Conservation (phyloP, 2,888 invertebrate genomes). For the Phyllotreta striolata region DNA sequence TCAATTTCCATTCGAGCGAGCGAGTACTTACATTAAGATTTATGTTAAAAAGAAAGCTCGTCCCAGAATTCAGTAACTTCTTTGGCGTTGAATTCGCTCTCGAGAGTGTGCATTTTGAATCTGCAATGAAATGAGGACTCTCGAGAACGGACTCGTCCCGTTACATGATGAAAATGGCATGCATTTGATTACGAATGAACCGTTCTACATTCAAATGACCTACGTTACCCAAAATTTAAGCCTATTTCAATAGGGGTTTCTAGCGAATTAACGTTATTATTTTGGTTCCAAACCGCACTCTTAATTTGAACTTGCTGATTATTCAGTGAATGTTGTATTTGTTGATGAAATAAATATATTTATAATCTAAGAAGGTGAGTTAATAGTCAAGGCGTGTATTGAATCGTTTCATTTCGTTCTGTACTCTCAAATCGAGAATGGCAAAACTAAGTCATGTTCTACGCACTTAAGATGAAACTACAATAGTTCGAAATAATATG, state of each 20-base stretch:
- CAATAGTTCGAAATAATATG: conserved; percentile 21
- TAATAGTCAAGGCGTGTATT: conserved; percentile 43
- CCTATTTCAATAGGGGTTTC: not conserved
- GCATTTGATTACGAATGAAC: no score
- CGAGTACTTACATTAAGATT: no score
- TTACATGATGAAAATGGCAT: no score
- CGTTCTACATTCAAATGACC: not conserved
- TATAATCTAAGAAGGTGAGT: conserved; percentile 52
- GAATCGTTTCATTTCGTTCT: conserved; percentile 2
- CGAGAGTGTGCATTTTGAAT: no score
- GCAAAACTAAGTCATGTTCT: conserved; percentile 10
- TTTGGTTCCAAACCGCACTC: conserved; percentile 3
- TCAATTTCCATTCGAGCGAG: no score
- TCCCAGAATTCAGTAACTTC: no score
- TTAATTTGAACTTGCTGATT: conserved; percentile 26
- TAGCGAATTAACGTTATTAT: conserved; percentile 15
- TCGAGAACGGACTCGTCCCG: no score
- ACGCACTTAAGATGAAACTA: conserved; percentile 8
- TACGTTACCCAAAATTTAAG: not conserved
- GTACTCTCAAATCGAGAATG: conserved; percentile 4
- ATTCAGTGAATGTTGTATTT: conserved; percentile 61
- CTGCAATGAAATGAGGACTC: no score
- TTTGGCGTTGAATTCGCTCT: no score
- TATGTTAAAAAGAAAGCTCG: no score
- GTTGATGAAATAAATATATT: conserved; percentile 59